phyloP scores from a whole-genome alignment of 2,113 vertebrate species.

The Chaenogobius annularis region DNA sequence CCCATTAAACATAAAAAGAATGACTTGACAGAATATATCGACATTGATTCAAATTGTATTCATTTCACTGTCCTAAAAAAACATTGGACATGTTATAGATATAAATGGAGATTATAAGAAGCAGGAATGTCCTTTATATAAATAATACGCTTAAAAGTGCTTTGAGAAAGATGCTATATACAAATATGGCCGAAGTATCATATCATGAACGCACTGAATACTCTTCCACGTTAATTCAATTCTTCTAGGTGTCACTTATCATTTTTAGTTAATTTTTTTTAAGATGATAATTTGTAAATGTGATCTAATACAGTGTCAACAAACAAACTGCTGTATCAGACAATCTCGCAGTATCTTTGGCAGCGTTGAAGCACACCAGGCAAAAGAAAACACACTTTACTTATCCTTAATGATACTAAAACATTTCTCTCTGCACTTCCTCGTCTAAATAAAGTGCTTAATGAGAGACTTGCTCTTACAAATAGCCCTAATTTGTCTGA shows the following conservation, averaged over 20 bases:
- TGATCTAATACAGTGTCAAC: background rate
- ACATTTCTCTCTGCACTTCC: background rate
- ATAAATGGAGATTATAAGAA: too few relatives aligned
- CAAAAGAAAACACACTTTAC: background rate
- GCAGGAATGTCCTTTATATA: too few relatives aligned
- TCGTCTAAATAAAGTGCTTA: background rate
- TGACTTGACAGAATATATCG: too few relatives aligned
- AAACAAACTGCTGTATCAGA: background rate
- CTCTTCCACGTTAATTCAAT: too few relatives aligned
- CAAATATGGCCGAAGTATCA: too few relatives aligned
- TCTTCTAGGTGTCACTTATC: background rate
- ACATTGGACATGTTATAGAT: too few relatives aligned
- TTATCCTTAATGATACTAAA: background rate
- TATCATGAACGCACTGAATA: too few relatives aligned
- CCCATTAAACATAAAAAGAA: too few relatives aligned
- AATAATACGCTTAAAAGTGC: too few relatives aligned
- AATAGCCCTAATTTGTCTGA: conserved; percentile 13
- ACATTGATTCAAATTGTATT: too few relatives aligned
- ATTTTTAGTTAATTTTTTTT: background rate
- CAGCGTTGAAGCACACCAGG: background rate
- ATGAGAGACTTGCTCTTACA: conserved; percentile 3
- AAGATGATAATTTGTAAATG: background rate
- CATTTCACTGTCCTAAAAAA: too few relatives aligned
- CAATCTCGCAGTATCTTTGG: background rate
- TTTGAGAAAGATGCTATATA: too few relatives aligned